Conservation (phyloP, 2,113 vertebrate genomes). For the Epinephelus lanceolatus region DNA sequence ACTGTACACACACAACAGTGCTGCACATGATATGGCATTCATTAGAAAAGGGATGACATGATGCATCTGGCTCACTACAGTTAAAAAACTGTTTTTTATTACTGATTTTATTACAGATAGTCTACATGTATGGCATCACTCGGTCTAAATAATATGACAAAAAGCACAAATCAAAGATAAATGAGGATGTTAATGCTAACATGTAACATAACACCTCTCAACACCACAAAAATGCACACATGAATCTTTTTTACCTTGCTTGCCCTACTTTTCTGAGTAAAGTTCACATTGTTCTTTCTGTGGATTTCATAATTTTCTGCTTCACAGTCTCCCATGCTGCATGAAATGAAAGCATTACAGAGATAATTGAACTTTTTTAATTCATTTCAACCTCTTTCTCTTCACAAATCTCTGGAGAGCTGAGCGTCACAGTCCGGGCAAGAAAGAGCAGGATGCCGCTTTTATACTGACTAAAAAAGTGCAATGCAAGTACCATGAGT, state of each 20-base stretch:
- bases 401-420: constrained; percentile 11
- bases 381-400: constrained; percentile 23
- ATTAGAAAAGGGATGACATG: not conserved
- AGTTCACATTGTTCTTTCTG: not conserved
- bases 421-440: not conserved
- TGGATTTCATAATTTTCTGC: not conserved
- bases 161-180: not conserved
- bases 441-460: not conserved
- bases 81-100: not conserved
- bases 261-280: not conserved
- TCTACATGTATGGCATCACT: not conserved
- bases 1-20: not conserved
- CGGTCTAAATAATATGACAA: not conserved
- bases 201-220: not conserved
- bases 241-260: not conserved
- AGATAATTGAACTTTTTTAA: constrained; percentile 36
- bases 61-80: not conserved
- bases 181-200: not conserved
- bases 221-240: not conserved
- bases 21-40: not conserved
- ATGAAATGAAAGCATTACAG: constrained; percentile 18
- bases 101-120: too few species aligned
- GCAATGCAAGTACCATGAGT: not conserved
- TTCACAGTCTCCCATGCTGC: not conserved
- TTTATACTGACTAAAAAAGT: not conserved